These are phyloP conservation scores for Champsocephalus esox DNA, from an alignment of 2,797 vertebrate genomes.

Conservation along the genomic window DNA sequence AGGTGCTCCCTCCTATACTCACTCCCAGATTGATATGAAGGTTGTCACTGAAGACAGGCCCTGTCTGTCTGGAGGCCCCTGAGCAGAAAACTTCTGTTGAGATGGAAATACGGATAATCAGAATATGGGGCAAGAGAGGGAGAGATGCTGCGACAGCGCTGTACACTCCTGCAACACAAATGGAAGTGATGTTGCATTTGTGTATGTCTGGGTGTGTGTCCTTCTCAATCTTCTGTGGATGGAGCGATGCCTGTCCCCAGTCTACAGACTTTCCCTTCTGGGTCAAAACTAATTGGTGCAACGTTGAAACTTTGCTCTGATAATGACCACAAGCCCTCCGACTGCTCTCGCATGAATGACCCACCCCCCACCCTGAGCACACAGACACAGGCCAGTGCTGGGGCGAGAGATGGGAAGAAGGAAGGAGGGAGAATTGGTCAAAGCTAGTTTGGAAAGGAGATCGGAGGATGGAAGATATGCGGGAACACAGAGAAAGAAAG, in stretches of 20 bases:
- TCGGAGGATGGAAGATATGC: background rate
- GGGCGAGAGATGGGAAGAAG: constrained; percentile 29
- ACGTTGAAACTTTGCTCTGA: constrained; percentile 77
- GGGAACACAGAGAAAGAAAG: background rate
- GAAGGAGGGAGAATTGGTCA: background rate
- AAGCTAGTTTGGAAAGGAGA: constrained; percentile 20
- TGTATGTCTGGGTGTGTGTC: constrained; percentile 39
- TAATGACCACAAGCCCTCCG: constrained; percentile 85
- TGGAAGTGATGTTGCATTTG: constrained; percentile 36
- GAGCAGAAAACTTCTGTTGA: constrained; percentile 10
- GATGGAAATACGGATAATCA: constrained; percentile 19
- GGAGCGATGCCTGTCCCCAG: constrained; percentile 65
- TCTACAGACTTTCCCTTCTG: constrained; percentile 81
- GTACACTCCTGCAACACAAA: constrained; percentile 26
- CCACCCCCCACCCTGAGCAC: constrained; percentile 44
- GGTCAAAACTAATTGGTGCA: constrained; percentile 88
- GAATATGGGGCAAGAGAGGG: constrained; percentile 21
- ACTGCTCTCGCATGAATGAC: constrained; percentile 80
- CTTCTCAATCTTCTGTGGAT: constrained; percentile 60
- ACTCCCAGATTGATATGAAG: constrained; percentile 22
- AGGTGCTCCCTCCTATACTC: background rate
- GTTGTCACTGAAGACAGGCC: constrained; percentile 8
- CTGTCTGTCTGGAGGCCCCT: constrained; percentile 22
- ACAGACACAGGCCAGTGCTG: constrained; percentile 60
- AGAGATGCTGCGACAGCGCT: constrained; percentile 26